These are phyloP conservation scores for Umimayanthus chanpuru DNA, from an alignment of 92 coral and sea anemone genomes.

Conservation along the genomic window DNA sequence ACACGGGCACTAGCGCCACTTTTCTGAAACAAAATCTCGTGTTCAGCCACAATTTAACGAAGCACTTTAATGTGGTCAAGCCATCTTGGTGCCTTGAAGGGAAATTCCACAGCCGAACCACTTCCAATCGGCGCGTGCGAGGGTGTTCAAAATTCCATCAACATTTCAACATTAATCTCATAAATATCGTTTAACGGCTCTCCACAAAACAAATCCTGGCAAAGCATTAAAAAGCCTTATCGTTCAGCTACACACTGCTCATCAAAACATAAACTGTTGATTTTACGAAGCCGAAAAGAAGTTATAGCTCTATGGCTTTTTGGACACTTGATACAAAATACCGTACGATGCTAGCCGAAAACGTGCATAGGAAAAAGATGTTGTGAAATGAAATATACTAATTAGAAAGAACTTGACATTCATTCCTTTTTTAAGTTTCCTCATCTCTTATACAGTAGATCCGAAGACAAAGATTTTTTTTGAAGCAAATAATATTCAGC, in stretches of 20 bases:
- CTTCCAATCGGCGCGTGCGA: constrained; percentile 41
- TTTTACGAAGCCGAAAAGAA: constrained; percentile 20
- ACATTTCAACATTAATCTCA: constrained; percentile 5
- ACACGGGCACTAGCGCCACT: constrained; percentile 39
- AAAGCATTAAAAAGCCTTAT: constrained; percentile 20
- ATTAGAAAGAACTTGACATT: neutral
- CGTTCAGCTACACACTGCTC: constrained; percentile 21
- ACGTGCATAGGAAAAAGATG: neutral
- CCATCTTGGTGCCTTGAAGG: constrained; percentile 35
- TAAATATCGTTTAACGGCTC: neutral
- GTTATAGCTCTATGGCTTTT: neutral
- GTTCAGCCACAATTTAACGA: constrained; percentile 12
- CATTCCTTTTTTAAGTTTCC: neutral
- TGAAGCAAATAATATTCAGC: neutral
- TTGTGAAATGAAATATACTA: neutral
- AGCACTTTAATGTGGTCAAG: constrained; percentile 19
- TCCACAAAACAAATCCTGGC: neutral
- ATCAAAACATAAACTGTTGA: constrained; percentile 19
- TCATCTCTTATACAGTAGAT: neutral
- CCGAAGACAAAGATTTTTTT: neutral
- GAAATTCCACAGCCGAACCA: constrained; percentile 33
- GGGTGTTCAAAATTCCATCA: constrained; percentile 30
- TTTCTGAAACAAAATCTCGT: constrained; percentile 35
- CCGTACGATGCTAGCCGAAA: neutral
- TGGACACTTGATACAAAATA: neutral